Evolutionary conservation across 2,888 invertebrate genomes (phyloP).

Genomic region (Deilephila elpenor): DNA sequence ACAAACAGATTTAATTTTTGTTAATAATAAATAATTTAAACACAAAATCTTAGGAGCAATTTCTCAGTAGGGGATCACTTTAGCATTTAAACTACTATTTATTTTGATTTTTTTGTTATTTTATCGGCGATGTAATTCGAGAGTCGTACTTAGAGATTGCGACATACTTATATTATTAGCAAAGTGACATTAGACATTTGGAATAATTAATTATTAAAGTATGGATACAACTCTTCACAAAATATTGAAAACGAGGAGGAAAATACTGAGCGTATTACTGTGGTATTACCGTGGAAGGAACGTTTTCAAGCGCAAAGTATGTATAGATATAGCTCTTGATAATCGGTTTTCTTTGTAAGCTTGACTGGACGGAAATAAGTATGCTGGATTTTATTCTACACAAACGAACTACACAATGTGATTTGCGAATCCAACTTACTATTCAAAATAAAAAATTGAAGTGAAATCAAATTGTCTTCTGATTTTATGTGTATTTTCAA

Average conservation of each 20-base stretch:
- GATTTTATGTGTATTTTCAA: not conserved
- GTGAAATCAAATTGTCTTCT: not conserved
- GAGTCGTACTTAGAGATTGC: too few species aligned
- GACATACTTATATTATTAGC: too few species aligned
- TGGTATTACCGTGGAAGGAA: not conserved
- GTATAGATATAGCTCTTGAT: not conserved
- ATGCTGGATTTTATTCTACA: not conserved
- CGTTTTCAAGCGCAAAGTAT: not conserved
- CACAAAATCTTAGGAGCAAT: too few species aligned
- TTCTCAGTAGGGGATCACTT: too few species aligned
- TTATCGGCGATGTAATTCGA: too few species aligned
- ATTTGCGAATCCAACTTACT: not conserved
- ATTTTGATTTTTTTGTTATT: too few species aligned
- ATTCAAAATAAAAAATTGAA: too few species aligned
- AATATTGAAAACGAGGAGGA: not conserved
- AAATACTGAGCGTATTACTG: conserved; percentile 1
- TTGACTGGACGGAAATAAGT: not conserved
- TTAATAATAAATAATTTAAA: too few species aligned
- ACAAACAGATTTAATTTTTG: too few species aligned
- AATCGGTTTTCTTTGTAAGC: not conserved
- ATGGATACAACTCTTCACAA: not conserved
- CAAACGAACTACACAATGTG: not conserved
- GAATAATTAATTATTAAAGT: not conserved
- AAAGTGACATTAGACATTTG: too few species aligned
- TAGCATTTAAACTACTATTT: too few species aligned